Evolutionary conservation across 2,797 vertebrate species (phyloP), one percentile per base, ranked within the genome.

Genomic region (Peromyscus melanophrys): DNA sequence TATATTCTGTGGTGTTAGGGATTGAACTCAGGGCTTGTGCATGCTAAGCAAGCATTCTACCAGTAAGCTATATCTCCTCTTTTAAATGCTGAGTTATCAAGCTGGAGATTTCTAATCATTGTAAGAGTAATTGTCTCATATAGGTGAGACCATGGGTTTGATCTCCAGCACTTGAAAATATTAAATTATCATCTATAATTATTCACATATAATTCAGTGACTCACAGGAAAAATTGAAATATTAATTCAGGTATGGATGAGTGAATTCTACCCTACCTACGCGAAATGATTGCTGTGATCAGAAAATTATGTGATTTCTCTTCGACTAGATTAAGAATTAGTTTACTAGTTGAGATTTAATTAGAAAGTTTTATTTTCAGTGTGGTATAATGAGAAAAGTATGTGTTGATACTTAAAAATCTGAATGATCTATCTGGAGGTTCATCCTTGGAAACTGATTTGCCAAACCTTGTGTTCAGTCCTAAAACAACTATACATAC

Each of bases 311-410:
- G 46, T 75, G 14, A 55, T 34, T 13, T 8, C 10, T 75, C n/a
- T 84, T 94, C 21, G 80, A 55, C 13, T 75, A 93, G 23, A 9
- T 34, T 76, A 91, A 89, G 14, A 85, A 65, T 21, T 7, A 73
- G 10, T 95, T 49, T 93, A 86, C 46, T 59, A 90, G 25, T 19
- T 75, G 80, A 69, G 31, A 65, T 46, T 81, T 1, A 59, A 52
- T 76, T n/a, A 63, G 8, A 43, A 93, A 6, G 55, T 77, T 96
- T 94, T 90, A 89, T 91, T 95, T 96, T 34, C 25, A 82, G 12
- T 31, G 14, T 11, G 82, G 5, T 76, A 25, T 89, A 75, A 83
- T 91, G 69, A 94, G 61, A 88, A 96, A 61, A 97, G 29, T 71
- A 61, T 37, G 1, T 17, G 0, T 63, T 85, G 25, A 77, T 89